A percentile compares a stretch with the other conserved stretches of the same genome.
phyloP scores from a whole-genome alignment of 1,140 invertebrate genomes.

The Goniozus legneri region DNA sequence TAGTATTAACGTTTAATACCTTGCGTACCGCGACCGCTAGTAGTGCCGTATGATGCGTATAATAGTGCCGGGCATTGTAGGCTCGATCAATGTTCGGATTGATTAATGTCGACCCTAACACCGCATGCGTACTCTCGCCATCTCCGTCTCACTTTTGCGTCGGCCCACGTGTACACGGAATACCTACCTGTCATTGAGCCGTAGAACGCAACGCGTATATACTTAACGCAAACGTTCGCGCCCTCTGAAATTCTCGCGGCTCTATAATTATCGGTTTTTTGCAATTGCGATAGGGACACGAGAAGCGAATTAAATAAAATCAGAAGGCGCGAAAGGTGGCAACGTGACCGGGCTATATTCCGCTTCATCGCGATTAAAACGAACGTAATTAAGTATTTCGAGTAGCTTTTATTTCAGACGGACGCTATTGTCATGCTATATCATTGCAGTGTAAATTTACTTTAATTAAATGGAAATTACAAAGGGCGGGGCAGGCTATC shows the following conservation, averaged over 20 bases:
- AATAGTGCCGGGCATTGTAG: constrained; percentile 28
- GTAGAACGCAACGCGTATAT: constrained; percentile 2
- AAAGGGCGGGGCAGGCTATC: too few species aligned
- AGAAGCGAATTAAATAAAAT: too few species aligned
- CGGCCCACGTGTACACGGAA: too few species aligned
- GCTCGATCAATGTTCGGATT: constrained; percentile 34
- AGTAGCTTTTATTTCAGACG: background rate
- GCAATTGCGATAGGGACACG: too few species aligned
- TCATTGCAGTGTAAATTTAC: constrained; percentile 13
- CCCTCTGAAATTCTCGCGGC: too few species aligned
- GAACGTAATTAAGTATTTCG: constrained; percentile 1
- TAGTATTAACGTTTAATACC: constrained; percentile 23
- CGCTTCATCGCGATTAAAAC: too few species aligned
- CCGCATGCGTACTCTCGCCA: constrained; percentile 4
- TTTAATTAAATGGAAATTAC: constrained; percentile 20
- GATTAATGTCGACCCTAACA: constrained; percentile 33
- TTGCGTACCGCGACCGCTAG: constrained; percentile 10
- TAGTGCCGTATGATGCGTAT: too few species aligned
- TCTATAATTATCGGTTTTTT: too few species aligned
- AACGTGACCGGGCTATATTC: too few species aligned
- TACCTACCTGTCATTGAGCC: constrained; percentile 1
- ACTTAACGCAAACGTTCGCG: too few species aligned
- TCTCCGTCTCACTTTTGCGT: too few species aligned
- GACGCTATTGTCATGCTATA: constrained; percentile 9
- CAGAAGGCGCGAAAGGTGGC: too few species aligned